These are phyloP conservation scores for Acipenser ruthenus DNA, from an alignment of 2,797 vertebrate species.

Conservation along the genomic window DNA sequence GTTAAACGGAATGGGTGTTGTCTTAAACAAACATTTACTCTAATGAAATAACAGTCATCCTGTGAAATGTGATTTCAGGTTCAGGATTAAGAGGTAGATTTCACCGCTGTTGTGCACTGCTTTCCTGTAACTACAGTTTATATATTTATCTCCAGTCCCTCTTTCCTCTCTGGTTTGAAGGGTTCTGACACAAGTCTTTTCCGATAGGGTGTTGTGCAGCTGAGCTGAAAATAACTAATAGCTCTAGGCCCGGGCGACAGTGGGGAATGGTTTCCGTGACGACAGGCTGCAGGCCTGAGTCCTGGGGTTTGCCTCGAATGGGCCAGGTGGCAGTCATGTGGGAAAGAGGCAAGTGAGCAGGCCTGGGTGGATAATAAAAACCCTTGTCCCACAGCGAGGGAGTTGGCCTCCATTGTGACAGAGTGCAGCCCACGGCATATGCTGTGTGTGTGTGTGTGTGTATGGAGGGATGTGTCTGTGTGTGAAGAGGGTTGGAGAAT, in stretches of 20 bases:
- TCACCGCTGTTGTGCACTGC: no score
- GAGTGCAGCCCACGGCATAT: background rate
- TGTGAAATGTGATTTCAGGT: no score
- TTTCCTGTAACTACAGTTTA: no score
- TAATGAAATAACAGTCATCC: no score
- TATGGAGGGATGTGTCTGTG: background rate
- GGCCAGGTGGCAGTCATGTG: conserved; percentile 9
- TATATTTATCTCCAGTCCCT: no score
- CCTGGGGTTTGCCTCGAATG: background rate
- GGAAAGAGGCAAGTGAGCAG: background rate
- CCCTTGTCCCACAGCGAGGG: background rate
- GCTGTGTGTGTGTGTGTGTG: background rate
- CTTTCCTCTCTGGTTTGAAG: background rate
- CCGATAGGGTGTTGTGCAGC: conserved; percentile 1
- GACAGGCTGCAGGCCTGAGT: background rate
- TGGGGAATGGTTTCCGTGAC: conserved; percentile 5
- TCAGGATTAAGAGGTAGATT: no score
- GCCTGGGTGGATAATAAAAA: background rate
- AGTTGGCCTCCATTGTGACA: background rate
- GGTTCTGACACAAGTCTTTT: background rate
- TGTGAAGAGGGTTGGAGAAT: no score
- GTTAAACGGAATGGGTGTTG: no score
- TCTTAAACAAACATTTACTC: no score
- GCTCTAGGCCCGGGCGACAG: background rate
- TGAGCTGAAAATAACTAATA: background rate